Evolutionary conservation across 1,140 invertebrate species (phyloP), one percentile per base, ranked within the genome.

Genomic region (Lepidurus packardi): DNA sequence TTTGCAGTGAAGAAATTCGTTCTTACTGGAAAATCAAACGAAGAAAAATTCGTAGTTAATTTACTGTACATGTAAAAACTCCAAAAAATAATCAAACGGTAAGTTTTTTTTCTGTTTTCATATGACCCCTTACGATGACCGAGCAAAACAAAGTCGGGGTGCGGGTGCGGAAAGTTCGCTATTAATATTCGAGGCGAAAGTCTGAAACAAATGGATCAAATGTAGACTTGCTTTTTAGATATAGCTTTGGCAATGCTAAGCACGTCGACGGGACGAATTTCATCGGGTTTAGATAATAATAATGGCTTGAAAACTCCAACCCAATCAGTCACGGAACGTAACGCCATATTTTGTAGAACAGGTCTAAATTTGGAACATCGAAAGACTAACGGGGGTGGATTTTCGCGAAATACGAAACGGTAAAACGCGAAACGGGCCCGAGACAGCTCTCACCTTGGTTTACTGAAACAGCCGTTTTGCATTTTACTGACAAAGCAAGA

Each of bases 231-330:
- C 53, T 21, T 65, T 65, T 65, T 65, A 13, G 53, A n/a, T 65
- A 65, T 21, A n/a, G 53, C 1, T 65, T 65, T 65, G 53, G 53
- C 53, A n/a, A 65, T 65, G 16, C 16, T 65, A n/a, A 65, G 5
- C 21, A 65, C 6, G 53, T 65, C 53, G 21, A 65, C 16, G 10
- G 21, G 53, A 7, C 53, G 53, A 65, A 65, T 65, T 16, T 65
- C 53, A 21, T 65, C 53, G 16, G 16, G 53, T n/a, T 65, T 65
- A n/a, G 53, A 65, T 16, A 65, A 65, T 7, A 65, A 65, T 65
- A 65, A 65, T n/a, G 53, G 53, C 53, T 65, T 65, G 53, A 65
- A 65, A 65, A 65, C 53, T n/a, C 53, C 53, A 65, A 65, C 21
- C 53, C 53, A 65, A 65, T 65, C 53, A 5, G 53, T 65, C 16